A percentile compares a stretch with the other conserved stretches of the same genome.
phyloP scores from a whole-genome alignment of 2,888 invertebrate genomes.

The Papilio demoleus region DNA sequence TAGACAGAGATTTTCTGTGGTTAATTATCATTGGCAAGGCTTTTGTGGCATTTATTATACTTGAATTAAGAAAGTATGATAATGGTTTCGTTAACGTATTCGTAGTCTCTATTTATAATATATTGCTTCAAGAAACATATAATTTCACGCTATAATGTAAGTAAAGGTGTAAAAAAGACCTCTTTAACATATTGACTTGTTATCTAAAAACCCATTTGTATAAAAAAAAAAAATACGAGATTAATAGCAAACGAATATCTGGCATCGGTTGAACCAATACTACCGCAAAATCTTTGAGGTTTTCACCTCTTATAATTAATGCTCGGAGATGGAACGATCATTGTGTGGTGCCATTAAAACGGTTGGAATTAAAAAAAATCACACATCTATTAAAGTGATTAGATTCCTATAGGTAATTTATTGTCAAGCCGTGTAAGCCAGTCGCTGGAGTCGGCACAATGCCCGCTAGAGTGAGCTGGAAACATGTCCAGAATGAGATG shows the following conservation, averaged over 20 bases:
- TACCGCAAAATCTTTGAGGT: conserved; percentile 38
- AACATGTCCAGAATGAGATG: conserved; percentile 68
- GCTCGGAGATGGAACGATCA: conserved; percentile 46
- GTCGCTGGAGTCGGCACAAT: conserved; percentile 76
- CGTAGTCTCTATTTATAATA: neutral
- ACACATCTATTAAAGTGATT: conserved; percentile 82
- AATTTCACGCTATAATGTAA: neutral
- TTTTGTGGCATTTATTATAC: no score
- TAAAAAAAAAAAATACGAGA: conserved; percentile 15
- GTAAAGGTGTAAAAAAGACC: conserved; percentile 19
- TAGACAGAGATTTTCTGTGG: neutral
- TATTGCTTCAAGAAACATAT: neutral
- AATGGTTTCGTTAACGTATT: neutral
- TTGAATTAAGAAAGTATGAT: no score
- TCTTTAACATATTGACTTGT: conserved; percentile 17
- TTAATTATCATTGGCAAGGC: no score
- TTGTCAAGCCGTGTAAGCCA: conserved; percentile 66
- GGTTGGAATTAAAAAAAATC: conserved; percentile 67
- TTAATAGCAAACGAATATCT: conserved; percentile 31
- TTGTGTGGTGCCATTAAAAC: conserved; percentile 58
- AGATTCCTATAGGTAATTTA: conserved; percentile 82
- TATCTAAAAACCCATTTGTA: conserved; percentile 28
- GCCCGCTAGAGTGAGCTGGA: conserved; percentile 74
- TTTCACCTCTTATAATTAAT: conserved; percentile 46
- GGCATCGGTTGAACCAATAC: conserved; percentile 17